A percentile compares a stretch with the other conserved stretches of the same genome.
phyloP scores from a whole-genome alignment of 2,113 vertebrate species.

The Silurus meridionalis region DNA sequence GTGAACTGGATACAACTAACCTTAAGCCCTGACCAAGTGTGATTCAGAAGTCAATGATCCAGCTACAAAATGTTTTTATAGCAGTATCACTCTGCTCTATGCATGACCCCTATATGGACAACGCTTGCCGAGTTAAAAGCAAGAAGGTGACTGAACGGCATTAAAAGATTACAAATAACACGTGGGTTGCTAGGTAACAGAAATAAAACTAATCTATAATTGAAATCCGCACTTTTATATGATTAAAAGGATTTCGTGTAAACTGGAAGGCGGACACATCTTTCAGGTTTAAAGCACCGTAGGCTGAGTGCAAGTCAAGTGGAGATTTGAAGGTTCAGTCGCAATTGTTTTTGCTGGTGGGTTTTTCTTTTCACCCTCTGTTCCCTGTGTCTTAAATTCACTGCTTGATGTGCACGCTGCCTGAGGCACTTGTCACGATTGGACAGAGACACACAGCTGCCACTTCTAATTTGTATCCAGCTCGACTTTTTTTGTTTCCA shows the following conservation, averaged over 20 bases:
- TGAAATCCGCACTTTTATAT: neutral
- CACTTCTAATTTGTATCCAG: neutral
- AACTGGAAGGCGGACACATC: neutral
- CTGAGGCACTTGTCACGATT: neutral
- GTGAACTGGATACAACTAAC: neutral
- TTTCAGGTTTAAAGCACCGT: neutral
- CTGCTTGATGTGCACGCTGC: neutral
- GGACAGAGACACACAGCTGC: constrained; percentile 1
- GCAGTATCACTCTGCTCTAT: neutral
- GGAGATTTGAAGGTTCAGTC: neutral
- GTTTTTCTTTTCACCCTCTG: neutral
- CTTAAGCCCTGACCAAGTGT: neutral
- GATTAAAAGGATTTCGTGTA: neutral
- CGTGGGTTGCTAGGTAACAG: neutral
- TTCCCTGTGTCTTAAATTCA: neutral
- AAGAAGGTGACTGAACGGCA: neutral
- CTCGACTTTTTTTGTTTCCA: neutral
- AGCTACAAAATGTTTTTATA: neutral
- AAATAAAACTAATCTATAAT: neutral
- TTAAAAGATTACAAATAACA: neutral
- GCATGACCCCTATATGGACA: neutral
- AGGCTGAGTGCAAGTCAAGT: neutral
- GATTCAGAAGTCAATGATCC: neutral
- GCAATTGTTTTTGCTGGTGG: neutral
- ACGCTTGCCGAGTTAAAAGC: neutral